Evolutionary conservation across 2,113 vertebrate genomes (phyloP).

Genomic region (Strix aluco): DNA sequence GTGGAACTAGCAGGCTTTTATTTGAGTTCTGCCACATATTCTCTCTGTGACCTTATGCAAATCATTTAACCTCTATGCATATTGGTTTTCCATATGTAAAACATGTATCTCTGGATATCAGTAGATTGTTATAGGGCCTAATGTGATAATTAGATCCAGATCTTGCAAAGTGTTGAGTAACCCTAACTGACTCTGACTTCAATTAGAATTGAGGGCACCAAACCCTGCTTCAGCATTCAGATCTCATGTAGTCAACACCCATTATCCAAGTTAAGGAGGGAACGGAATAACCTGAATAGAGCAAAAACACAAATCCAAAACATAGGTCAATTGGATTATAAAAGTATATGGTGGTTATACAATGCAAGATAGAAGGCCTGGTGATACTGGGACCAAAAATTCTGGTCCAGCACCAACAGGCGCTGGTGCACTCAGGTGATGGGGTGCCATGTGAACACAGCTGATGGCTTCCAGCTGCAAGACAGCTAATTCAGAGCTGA

Average conservation of each 20-base stretch:
- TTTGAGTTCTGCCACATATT: conserved; percentile 22
- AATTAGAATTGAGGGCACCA: conserved; percentile 19
- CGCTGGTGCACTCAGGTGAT: fast-evolving
- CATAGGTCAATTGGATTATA: not conserved
- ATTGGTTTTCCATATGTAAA: conserved; percentile 48
- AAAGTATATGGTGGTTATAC: not conserved
- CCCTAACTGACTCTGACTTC: conserved; percentile 27
- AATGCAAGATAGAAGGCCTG: not conserved
- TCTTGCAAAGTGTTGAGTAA: not conserved
- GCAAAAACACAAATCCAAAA: not conserved
- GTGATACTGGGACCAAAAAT: not conserved
- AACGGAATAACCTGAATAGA: not conserved
- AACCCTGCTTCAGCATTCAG: not conserved
- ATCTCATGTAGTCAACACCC: not conserved
- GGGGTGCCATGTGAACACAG: not conserved
- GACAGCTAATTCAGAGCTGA: not conserved
- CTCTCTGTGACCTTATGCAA: conserved; percentile 59
- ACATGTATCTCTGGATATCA: not conserved
- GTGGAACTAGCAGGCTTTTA: conserved; percentile 41
- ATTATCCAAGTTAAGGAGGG: not conserved
- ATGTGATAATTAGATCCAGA: conserved; percentile 52
- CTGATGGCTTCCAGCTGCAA: not conserved
- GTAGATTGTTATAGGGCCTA: not conserved
- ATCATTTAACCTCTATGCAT: conserved; percentile 47
- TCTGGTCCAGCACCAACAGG: not conserved